phyloP scores from a whole-genome alignment of 2,888 invertebrate species.

The Philaethria dido region DNA sequence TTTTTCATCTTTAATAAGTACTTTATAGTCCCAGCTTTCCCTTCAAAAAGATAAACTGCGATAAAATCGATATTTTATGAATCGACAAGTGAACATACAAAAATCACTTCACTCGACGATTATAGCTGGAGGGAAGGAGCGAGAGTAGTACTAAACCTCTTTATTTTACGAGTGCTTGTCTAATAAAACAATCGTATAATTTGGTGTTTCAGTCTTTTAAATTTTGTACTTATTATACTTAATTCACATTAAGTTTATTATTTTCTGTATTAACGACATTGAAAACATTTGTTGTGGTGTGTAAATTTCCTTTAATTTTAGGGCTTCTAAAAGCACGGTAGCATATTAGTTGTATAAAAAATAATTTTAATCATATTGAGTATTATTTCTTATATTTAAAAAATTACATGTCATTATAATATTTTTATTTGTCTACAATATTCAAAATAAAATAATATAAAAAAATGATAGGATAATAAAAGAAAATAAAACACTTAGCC shows the following conservation, averaged over 20 bases:
- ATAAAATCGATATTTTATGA: constrained; percentile 64
- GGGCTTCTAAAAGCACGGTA: background rate
- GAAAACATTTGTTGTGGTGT: constrained; percentile 14
- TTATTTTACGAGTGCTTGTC: constrained; percentile 67
- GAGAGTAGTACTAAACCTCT: constrained; percentile 56
- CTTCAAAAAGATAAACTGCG: constrained; percentile 45
- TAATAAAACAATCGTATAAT: constrained; percentile 75
- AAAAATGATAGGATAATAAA: background rate
- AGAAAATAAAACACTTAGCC: constrained; percentile 1
- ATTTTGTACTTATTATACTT: constrained; percentile 33
- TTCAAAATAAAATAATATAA: background rate
- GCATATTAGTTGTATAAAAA: background rate
- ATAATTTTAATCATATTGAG: background rate
- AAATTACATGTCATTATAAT: background rate
- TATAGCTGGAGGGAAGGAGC: constrained; percentile 51
- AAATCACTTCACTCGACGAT: constrained; percentile 66
- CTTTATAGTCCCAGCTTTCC: constrained; percentile 39
- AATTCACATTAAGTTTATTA: constrained; percentile 38
- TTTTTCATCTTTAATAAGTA: constrained; percentile 35
- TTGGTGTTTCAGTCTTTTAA: constrained; percentile 47
- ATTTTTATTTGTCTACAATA: constrained; percentile 4
- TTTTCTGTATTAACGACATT: constrained; percentile 34
- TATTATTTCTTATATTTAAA: constrained; percentile 3
- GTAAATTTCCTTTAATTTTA: background rate
- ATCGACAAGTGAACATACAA: constrained; percentile 61